Evolutionary conservation across 2,113 vertebrate species (phyloP).

Genomic region (Neodon shergylaensis): DNA sequence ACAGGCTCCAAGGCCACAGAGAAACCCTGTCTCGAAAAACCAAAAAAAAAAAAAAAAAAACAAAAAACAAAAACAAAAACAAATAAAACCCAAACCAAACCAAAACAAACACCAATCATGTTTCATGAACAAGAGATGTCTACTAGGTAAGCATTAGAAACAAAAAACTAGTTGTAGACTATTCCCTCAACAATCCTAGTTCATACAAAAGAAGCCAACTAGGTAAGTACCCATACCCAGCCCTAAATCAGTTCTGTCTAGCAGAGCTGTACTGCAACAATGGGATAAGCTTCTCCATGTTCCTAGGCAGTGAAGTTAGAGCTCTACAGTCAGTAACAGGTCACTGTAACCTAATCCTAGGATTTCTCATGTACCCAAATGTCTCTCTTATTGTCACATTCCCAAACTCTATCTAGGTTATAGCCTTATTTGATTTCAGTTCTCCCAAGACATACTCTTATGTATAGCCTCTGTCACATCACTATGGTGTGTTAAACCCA

Average conservation of each 20-base stretch:
- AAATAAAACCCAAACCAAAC: too few relatives aligned
- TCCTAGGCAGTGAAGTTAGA: slow-evolving; percentile 26
- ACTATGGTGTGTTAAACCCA: slow-evolving; percentile 77
- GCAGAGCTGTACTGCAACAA: slow-evolving; percentile 6
- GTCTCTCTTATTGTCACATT: slow-evolving; percentile 32
- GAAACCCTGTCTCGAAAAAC: too few relatives aligned
- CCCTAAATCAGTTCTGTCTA: slow-evolving; percentile 54
- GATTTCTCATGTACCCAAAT: slow-evolving; percentile 59
- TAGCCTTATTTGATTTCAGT: slow-evolving; percentile 37
- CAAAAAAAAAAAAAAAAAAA: too few relatives aligned
- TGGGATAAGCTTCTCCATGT: slow-evolving; percentile 33
- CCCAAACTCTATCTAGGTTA: slow-evolving; percentile 51
- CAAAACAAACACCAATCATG: too few relatives aligned
- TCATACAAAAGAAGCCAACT: slow-evolving; percentile 37
- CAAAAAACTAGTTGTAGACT: neutral
- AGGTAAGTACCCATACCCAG: neutral
- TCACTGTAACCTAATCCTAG: slow-evolving; percentile 46
- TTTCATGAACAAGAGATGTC: slow-evolving; percentile 5
- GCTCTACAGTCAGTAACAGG: slow-evolving; percentile 27
- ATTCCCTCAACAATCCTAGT: slow-evolving; percentile 28
- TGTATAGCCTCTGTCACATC: slow-evolving; percentile 29
- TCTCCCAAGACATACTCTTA: slow-evolving; percentile 28
- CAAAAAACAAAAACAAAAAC: too few relatives aligned
- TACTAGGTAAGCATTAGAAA: neutral
- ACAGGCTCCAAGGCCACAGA: too few relatives aligned